Conservation (phyloP, 2,113 vertebrate species). For the Athene noctua region DNA sequence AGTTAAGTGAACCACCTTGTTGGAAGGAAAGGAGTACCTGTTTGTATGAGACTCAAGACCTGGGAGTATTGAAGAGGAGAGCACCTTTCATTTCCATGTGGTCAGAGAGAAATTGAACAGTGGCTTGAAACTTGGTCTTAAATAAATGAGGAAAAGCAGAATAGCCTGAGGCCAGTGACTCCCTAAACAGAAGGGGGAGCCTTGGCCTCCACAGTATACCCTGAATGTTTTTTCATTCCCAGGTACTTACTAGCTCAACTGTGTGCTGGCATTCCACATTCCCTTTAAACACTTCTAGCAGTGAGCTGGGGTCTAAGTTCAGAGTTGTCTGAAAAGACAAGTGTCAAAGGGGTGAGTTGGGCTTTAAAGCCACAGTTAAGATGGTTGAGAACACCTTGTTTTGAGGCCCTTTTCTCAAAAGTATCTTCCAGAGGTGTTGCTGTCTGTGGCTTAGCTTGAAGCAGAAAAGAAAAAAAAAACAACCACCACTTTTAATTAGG, state of each 20-base stretch:
- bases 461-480: too few relatives aligned
- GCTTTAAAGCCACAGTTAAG: not conserved
- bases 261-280: not conserved
- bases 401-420: not conserved
- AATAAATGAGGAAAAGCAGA: not conserved
- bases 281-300: not conserved
- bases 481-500: accelerated
- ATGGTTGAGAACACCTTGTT: not conserved
- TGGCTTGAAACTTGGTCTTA: not conserved
- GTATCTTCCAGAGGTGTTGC: not conserved
- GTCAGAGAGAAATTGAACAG: not conserved
- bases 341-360: not conserved
- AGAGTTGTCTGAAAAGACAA: not conserved
- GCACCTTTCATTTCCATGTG: not conserved
- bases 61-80: not conserved
- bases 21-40: not conserved
- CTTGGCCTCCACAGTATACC: not conserved
- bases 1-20: accelerated
- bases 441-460: not conserved
- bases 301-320: not conserved
- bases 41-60: not conserved
- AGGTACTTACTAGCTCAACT: not conserved
- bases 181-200: not conserved
- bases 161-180: not conserved
- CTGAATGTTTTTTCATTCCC: not conserved